These are phyloP conservation scores for Lithobates sylvaticus DNA, from an alignment of 2,797 vertebrate genomes.

Conservation along the genomic window DNA sequence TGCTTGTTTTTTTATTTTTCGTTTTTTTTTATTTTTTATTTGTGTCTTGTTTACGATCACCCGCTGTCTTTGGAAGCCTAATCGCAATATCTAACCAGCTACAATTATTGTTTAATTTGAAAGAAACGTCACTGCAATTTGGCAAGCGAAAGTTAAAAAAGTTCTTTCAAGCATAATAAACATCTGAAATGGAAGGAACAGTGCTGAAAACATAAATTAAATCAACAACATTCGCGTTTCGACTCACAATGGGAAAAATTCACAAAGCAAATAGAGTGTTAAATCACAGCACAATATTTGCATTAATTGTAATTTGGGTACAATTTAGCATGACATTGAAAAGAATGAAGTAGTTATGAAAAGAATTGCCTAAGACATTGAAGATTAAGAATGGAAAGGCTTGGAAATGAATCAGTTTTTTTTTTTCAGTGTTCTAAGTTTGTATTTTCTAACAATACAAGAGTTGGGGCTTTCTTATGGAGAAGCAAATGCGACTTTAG, in stretches of 20 bases:
- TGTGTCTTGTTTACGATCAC: slow-evolving; percentile 62
- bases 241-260: slow-evolving; percentile 61
- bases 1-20: slow-evolving; percentile 27
- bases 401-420: slow-evolving; percentile 44
- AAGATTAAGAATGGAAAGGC: slow-evolving; percentile 43
- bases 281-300: slow-evolving; percentile 62
- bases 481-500: too few relatives aligned
- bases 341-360: slow-evolving; percentile 35
- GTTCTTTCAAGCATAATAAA: slow-evolving; percentile 60
- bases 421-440: not conserved
- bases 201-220: slow-evolving; percentile 63
- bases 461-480: too few relatives aligned
- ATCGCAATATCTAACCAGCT: slow-evolving; percentile 59
- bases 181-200: slow-evolving; percentile 61
- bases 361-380: slow-evolving; percentile 53
- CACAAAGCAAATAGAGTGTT: slow-evolving; percentile 58
- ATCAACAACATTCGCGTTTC: slow-evolving; percentile 41
- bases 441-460: not conserved
- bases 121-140: slow-evolving; percentile 46
- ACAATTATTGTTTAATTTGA: slow-evolving; percentile 64
- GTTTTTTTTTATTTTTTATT: slow-evolving; percentile 33
- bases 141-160: slow-evolving; percentile 55
- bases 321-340: slow-evolving; percentile 57
- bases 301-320: slow-evolving; percentile 62
- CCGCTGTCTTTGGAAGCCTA: slow-evolving; percentile 58